Conservation (phyloP, 2,888 invertebrate species). For the Drosophila prolongata region DNA sequence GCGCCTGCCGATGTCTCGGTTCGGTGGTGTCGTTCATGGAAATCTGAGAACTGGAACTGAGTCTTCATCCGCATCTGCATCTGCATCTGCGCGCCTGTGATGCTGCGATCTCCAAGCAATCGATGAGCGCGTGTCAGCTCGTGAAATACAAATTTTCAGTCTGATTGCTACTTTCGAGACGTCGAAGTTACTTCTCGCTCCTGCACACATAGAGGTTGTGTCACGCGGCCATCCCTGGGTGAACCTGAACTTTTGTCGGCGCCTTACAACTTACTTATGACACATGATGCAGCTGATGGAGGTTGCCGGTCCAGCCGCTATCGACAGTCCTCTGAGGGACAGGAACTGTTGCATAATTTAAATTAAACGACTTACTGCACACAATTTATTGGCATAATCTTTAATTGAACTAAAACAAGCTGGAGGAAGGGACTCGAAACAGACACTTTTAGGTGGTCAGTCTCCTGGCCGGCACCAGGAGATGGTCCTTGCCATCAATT, state of each 20-base stretch:
- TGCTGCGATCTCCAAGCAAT: background rate
- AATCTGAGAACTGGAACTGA: constrained; percentile 45
- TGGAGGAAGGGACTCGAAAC: constrained; percentile 30
- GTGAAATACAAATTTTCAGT: constrained; percentile 1
- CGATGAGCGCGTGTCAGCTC: constrained; percentile 23
- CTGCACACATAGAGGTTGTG: background rate
- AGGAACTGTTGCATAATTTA: constrained; percentile 73
- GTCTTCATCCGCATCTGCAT: constrained; percentile 27
- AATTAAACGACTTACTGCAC: constrained; percentile 81
- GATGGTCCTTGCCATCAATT: constrained; percentile 1
- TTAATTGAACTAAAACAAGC: constrained; percentile 77
- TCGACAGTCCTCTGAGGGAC: constrained; percentile 17
- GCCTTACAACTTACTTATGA: constrained; percentile 83
- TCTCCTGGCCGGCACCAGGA: constrained; percentile 1
- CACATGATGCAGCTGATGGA: constrained; percentile 82
- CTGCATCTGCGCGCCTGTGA: constrained; percentile 2
- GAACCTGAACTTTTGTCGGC: constrained; percentile 63
- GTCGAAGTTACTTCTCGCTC: background rate
- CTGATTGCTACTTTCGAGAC: background rate
- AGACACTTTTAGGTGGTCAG: constrained; percentile 60
- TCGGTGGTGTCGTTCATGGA: constrained; percentile 62
- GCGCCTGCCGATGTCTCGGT: constrained; percentile 58
- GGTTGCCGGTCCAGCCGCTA: constrained; percentile 66
- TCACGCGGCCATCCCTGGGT: constrained; percentile 28
- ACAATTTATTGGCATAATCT: constrained; percentile 81